Base-by-base conservation (phyloP, 2,113 vertebrate species). In the Chinchilla lanigera region DNA sequence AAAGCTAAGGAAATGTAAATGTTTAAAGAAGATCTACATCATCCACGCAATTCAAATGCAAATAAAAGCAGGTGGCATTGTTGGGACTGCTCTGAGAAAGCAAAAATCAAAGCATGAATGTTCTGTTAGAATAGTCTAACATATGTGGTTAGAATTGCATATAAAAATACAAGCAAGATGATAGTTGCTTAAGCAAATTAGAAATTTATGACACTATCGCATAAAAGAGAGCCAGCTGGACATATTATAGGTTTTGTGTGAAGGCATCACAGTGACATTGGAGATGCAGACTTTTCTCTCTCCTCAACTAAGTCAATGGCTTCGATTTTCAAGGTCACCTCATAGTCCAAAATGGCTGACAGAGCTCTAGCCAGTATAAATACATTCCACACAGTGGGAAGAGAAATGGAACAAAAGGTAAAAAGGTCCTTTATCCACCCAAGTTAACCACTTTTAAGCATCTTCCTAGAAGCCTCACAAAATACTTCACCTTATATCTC, bases 1-100 rank as follows among this genome's bases (percentile, higher is more conserved):
- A 95, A 56, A 95, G 41, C 24, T 95, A 86, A 95, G 56, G 50
- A 88, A 78, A 67, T 75, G 77, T 28, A 58, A 85, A 92, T 83
- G 47, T 89, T 92, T 71, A 85, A 89, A 38, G 22, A 73, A 17
- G 13, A 83, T 86, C 60, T 54, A 26, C 63, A 67, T 38, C 65
- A 85, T 14, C 47, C 13, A 63, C 24, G 6, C 65, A 89, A 87
- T 92, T 61, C 38, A 83, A 93, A 86, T 47, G 54, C 52, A 78
- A 89, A 88, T 61, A 78, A 89, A 93, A 96, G 33, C 90, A 96
- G 58, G 38, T 56, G 77, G 38, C 38, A 47, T 73, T 94, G 17
- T 88, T 78, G 54, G 60, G 44, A 91, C 80, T 71, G 28, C 24
- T 69, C 56, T 73, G 38, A 89, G 78, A 86, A 78, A 86, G 38